Base-by-base conservation (phyloP, 2,797 vertebrate genomes). In the Margarornis squamiger region DNA sequence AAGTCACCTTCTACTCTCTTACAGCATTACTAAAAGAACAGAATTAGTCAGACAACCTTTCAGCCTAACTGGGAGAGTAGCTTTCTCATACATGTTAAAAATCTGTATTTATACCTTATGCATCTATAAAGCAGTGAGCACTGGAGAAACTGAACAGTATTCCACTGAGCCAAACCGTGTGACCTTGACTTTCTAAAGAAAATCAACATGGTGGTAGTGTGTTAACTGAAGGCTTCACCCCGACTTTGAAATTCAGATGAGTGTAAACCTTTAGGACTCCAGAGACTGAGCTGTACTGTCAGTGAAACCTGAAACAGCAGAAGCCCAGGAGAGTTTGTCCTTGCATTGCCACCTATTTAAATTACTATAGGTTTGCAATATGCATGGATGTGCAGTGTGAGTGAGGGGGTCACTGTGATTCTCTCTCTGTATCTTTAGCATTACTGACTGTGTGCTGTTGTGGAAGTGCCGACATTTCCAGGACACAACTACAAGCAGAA, bases 31-130 rank as follows among this genome's bases (percentile, higher is more conserved):
- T 71, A 52, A 88, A 88, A 65, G 57, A 71, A 61, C 43, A 87
- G 41, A 73, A 84, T 76, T 93, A 95, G 51, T 91, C 92, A 95
- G 71, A 66, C 55, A 82, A 88, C 27, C 55, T 90, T 81, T 90
- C 49, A 57, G 43, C 65, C 86, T 46, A 52, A 83, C 6, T 73
- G 62, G 36, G 77, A 73, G 32, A 90, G 54, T 5, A 62, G 61
- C 24, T 72, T 76, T 46, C 22, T 79, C 30, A 2, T 5, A 30
- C 1, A n/a, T 49, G 48, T 39, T 55, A 91, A 92, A 30, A 81
- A 79, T 67, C n/a, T 55, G 18, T 26, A 38, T 59, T 88, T 67
- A 78, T 38, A 5, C 3, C 18, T 30, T 9, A 9, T 3, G 52
- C n/a, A 54, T n/a, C 58, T 74, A 26, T 12, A 65, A 59, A 74